Base-by-base conservation (phyloP, 2,888 invertebrate genomes). In the Anagyrus pseudococci region DNA sequence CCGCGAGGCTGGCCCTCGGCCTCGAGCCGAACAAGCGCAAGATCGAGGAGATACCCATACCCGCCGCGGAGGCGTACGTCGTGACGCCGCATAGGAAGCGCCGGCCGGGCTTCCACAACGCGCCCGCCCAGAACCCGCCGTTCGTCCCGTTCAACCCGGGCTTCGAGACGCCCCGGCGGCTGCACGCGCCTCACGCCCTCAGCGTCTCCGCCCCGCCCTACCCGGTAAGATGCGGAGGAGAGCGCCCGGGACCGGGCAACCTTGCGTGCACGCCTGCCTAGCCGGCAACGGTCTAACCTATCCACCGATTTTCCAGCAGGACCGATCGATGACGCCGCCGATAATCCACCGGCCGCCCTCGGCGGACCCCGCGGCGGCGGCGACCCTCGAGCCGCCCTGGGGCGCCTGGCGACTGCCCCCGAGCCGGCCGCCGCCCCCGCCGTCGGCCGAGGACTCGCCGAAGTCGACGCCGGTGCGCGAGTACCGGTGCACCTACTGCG, bases 401-500 rank as follows among this genome's bases (percentile, higher is more conserved):
- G 77, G 77, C 7, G 75, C 77, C 4, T 80, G 80, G 80, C 73
- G 76, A 0, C 53, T 80, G 49, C 80, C 79, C 0, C 82, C 88
- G 29, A 85, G 88, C 44, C 85, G 84, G 49, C 87, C 87, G 26
- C 87, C 87, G 2, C 82, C 83, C 1, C 81, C 82, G 55, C 77
- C 81, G n/a, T 80, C 85, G 22, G 81, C 81, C 23, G 81, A 85
- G 13, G 85, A 87, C 49, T 87, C 86, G 68, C 86, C 83, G 76
- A 86, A 71, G 75, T 85, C 66, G 80, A 85, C 70, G 83, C 87
- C 75, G 82, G 91, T 92, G 47, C 86, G 93, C 61, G 93, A 93
- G 79, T 94, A 94, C 79, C 89, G 93, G 64, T 94, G 93, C 78
- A 92, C 91, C 77, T 93, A 93, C 80, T 93, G 93, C 80, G 93